These are phyloP conservation scores for Dermolepida albohirtum DNA, from an alignment of 2,888 invertebrate genomes.

Conservation along the genomic window DNA sequence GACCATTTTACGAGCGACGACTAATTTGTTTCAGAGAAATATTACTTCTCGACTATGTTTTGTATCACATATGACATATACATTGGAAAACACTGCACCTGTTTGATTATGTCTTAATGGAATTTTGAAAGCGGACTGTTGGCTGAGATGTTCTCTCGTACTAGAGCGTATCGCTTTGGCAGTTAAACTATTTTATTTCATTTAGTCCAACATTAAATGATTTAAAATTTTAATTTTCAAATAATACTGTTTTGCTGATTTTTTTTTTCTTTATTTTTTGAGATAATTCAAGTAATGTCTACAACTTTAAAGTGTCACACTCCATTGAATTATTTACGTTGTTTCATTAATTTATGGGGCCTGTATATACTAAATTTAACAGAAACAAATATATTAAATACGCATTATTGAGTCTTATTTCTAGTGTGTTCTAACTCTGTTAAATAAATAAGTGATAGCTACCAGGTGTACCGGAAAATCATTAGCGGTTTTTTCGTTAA, in stretches of 20 bases:
- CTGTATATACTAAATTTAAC: too few species aligned
- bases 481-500: too few species aligned
- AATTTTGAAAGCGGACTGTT: conserved; percentile 32
- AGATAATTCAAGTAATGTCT: not conserved
- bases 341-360: too few species aligned
- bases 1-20: conserved; percentile 18
- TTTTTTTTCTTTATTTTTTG: conserved; percentile 4
- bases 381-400: too few species aligned
- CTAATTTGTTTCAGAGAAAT: conserved; percentile 33
- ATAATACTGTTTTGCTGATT: not conserved
- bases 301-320: not conserved
- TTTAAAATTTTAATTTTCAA: conserved; percentile 31
- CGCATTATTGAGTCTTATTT: too few species aligned
- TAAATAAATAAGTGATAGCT: too few species aligned
- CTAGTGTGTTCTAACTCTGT: too few species aligned
- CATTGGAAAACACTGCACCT: conserved; percentile 15
- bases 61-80: conserved; percentile 26
- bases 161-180: conserved; percentile 31
- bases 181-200: conserved; percentile 30
- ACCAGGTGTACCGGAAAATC: too few species aligned
- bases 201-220: conserved; percentile 28
- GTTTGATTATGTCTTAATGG: conserved; percentile 37
- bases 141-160: conserved; percentile 25
- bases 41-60: conserved; percentile 24
- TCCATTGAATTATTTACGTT: too few species aligned